Base-by-base conservation (phyloP, 2,888 invertebrate species). In the Andrena chrysosceles region DNA sequence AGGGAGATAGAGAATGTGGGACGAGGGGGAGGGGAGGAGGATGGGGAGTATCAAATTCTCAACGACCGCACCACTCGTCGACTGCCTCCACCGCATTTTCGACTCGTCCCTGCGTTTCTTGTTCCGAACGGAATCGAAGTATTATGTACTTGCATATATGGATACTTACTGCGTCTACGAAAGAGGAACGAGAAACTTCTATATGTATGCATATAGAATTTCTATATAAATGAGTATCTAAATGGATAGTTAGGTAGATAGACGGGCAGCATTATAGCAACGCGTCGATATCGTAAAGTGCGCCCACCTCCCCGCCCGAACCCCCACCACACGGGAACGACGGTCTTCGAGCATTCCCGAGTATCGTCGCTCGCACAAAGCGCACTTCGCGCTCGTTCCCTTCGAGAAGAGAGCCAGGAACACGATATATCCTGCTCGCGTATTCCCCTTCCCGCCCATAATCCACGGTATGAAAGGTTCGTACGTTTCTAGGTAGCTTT, bases 221-320 rank as follows among this genome's bases (percentile, higher is more conserved):
- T 79, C 75, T 72, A 80, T 79, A 69, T 84, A 85, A 83, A 83
- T 66, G 77, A 77, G 62, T 77, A 85, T 78, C 49, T 86, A 88
- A 81, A 63, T 69, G 83, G 67, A 79, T 81, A 83, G 33, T 71
- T 86, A 87, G 79, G 54, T 87, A 87, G 80, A 70, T 81, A 82
- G 76, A 85, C 23, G 54, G 33, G 26, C 68, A 33, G 74, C 33
- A 69, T 42, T 49, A 62, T 49, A 54, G 59, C 42, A 71, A 56
- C 66, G 52, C 66, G 71, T 54, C 26, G 20, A 67, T 64, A 48
- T 75, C 73, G 67, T 78, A 29, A 64, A 54, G n/a, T 20, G 29
- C 26, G 6, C 23, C 48, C 8, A 35, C 20, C 33, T 35, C 33
- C 33, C 33, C 33, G 33, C 33, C 60, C 62, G 13, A 7, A 20